A percentile compares a stretch with the other conserved stretches of the same genome.
Evolutionary conservation across 2,797 vertebrate genomes (phyloP).

Genomic region (Phylloscopus collybita): DNA sequence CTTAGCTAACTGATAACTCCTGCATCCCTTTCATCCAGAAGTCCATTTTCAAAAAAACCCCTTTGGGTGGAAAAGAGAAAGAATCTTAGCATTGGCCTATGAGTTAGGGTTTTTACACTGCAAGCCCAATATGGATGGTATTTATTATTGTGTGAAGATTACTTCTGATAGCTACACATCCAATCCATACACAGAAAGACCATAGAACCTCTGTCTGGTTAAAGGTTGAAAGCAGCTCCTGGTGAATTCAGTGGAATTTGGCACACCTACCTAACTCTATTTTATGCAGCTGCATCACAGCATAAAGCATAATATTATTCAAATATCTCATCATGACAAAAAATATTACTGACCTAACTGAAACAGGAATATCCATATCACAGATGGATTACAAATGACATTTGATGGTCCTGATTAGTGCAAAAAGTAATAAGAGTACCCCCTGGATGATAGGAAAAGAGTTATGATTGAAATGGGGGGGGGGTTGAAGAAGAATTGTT

Average conservation of each 20-base stretch:
- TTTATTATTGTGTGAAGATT: not conserved
- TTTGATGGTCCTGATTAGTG: not conserved
- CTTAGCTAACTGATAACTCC: not conserved
- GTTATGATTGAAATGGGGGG: not conserved
- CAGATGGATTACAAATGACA: not conserved
- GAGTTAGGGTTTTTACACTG: not conserved
- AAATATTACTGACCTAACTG: not conserved
- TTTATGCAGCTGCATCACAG: not conserved
- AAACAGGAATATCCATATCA: not conserved
- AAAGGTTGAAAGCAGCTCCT: not conserved
- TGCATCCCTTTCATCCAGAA: not conserved
- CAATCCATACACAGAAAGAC: not conserved
- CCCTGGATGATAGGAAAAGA: not conserved
- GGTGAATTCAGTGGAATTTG: not conserved
- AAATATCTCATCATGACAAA: not conserved
- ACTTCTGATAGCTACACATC: not conserved
- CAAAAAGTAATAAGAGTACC: not conserved
- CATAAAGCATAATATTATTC: not conserved
- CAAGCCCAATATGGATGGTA: not conserved
- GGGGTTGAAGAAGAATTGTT: constrained; percentile 43
- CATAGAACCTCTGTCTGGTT: not conserved
- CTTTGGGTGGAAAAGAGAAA: not conserved
- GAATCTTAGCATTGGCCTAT: not conserved
- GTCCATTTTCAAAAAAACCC: not conserved
- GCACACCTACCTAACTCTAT: not conserved